Evolutionary conservation across 2,797 vertebrate genomes (phyloP), one percentile per base, ranked within the genome.

Genomic region (Gorsachius magnificus): DNA sequence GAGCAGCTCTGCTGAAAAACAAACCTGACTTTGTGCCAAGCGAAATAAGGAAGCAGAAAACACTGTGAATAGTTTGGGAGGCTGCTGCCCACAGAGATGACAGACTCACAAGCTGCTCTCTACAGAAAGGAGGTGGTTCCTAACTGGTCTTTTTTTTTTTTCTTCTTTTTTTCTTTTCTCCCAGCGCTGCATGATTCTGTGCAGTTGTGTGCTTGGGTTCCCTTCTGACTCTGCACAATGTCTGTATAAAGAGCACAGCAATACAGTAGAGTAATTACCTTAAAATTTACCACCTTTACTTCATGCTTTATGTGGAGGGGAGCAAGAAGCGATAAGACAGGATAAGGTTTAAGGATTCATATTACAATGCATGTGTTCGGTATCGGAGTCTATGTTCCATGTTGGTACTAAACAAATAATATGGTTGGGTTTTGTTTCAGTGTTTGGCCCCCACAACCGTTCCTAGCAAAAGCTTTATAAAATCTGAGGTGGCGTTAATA

Each of bases 31-130:
- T 50, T 50, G 53, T 87, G 97, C 96, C 96, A 97, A 96, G 83
- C 0, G 89, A 96, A 97, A 95, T 95, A 97, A 91, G 95, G 96
- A 96, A 95, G 91, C 81, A 75, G 89, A 97, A 31, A 97, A 31
- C 77, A 8, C 89, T 88, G 94, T 36, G 18, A 83, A 65, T 78
- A 79, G 95, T 70, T 96, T 65, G 51, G 75, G 98, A 97, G 98
- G 98, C 85, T 0, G 0, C 63, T 92, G 94, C 96, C 90, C 68
- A 3, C 93, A 87, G 86, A 75, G 90, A 81, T 87, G 94, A 94
- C 81, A 95, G 94, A 36, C 84, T 92, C 68, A 19, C 57, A 65
- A n/a, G 45, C 86, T 89, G 60, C 90, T 65, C 87, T 83, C 68
- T 87, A 0, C 77, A 66, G 78, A 58, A 51, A 22, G 57, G 68